Base-by-base conservation (phyloP, 2,113 vertebrate genomes). In the Barbus barbus region DNA sequence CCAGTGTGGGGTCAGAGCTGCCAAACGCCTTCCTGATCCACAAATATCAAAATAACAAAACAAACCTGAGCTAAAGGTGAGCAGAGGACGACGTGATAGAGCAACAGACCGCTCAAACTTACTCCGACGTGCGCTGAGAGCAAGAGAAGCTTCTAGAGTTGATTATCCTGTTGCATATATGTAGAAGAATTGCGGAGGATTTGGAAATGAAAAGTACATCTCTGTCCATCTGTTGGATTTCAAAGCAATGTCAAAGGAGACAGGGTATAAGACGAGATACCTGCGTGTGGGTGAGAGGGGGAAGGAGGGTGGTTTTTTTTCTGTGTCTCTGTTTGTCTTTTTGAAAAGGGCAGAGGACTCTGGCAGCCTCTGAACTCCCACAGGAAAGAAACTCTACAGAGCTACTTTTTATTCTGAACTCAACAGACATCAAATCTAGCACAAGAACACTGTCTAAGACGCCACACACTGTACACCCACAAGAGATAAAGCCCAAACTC, bases 291-390 rank as follows among this genome's bases (percentile, higher is more conserved):
- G 77, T 3, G 24, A 46, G 36, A 28, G n/a, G 38, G 58, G 38
- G 14, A 28, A 13, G 9, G 28, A 26, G 24, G 12, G 12, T 41
- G 13, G 44, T 22, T 58, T 76, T 44, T 26, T 79, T 79, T 46
- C 77, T 44, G 20, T 41, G 53, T 48, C 74, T 53, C 74, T 76
- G 51, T 24, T 41, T 44, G 38, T 61, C 77, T 63, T 79, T 41
- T 79, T 79, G 58, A 79, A 63, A 79, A 79, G 77, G 77, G 77
- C 77, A 79, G 53, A 63, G 12, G 53, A 78, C 7, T 36, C 75
- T 60, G n/a, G 33, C 75, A 78, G 75, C 51, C 3, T 78, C 53
- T 60, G 53, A n/a, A 60, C 75, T 78, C 75, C 53, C 75, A 78
- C 33, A 78, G 77, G 36, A 79, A 79, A 63, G 38, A 58, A 79